A percentile compares a stretch with the other conserved stretches of the same genome.
Conservation (phyloP, 2,113 vertebrate genomes). For the Chaetodon trifascialis region DNA sequence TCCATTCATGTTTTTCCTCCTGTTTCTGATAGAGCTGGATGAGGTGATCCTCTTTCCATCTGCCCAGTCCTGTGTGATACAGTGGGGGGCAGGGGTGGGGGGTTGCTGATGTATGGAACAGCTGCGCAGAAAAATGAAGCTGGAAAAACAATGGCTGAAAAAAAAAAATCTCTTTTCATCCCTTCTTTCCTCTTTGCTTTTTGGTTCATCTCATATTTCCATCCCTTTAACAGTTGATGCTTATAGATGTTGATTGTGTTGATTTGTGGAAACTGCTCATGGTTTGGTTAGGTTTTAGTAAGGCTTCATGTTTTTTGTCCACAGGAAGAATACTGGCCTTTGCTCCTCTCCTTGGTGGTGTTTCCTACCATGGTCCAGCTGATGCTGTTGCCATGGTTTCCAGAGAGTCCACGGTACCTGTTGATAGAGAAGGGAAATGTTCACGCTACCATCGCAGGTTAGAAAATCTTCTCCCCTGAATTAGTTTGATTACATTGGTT, state of each 20-base stretch:
- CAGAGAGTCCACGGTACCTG: conserved; percentile 92
- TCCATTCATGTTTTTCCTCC: background rate
- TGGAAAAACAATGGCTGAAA: background rate
- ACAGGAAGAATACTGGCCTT: conserved; percentile 91
- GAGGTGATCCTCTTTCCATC: conserved; percentile 14
- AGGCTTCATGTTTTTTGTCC: background rate
- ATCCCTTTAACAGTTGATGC: background rate
- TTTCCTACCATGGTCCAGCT: conserved; percentile 88
- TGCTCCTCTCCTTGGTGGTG: conserved; percentile 87
- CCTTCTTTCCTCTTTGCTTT: background rate
- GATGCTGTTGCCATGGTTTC: conserved; percentile 90
- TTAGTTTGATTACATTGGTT: background rate
- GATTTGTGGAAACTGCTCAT: background rate
- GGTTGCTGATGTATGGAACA: background rate
- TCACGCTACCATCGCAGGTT: conserved; percentile 86
- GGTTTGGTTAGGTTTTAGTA: background rate
- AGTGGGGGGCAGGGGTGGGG: background rate
- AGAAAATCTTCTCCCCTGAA: background rate
- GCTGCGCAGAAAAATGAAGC: background rate
- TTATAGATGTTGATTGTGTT: too few relatives aligned
- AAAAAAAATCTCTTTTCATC: too few relatives aligned
- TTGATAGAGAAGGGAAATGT: conserved; percentile 89
- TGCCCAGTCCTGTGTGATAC: background rate
- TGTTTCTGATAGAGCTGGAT: background rate
- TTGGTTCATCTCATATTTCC: background rate